phyloP scores from a whole-genome alignment of 2,113 vertebrate species.

The Bostrychus sinensis region DNA sequence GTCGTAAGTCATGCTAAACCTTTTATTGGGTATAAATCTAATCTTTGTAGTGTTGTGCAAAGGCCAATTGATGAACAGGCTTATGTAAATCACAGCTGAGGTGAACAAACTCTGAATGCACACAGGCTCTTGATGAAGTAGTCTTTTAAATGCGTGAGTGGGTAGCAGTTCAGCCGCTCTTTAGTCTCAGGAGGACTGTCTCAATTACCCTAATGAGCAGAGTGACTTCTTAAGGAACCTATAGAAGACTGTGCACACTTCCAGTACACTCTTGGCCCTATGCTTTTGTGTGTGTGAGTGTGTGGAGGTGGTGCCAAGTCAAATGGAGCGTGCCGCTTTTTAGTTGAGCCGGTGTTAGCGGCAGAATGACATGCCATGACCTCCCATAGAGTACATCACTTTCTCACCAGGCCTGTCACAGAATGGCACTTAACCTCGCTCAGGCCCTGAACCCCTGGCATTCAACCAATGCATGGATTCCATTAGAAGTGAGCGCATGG shows the following conservation, averaged over 20 bases:
- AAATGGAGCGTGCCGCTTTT: constrained; percentile 68
- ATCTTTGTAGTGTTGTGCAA: too few species aligned
- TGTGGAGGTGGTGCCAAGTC: constrained; percentile 60
- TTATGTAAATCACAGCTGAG: neutral
- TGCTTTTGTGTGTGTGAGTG: constrained; percentile 1
- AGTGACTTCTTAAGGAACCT: constrained; percentile 56
- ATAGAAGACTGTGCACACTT: constrained; percentile 46
- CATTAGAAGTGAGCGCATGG: too few species aligned
- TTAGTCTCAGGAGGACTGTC: constrained; percentile 72
- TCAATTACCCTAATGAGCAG: constrained; percentile 79
- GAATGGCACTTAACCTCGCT: constrained; percentile 63
- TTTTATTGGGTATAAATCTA: too few species aligned
- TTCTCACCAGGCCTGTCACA: constrained; percentile 63
- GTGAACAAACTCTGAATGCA: constrained; percentile 37
- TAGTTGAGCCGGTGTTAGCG: constrained; percentile 69
- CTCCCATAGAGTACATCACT: constrained; percentile 62
- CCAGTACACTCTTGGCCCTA: constrained; percentile 14
- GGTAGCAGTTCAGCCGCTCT: constrained; percentile 69
- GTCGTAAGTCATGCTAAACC: too few species aligned
- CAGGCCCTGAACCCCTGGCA: constrained; percentile 62
- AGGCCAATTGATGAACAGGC: too few species aligned
- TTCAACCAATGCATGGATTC: constrained; percentile 58
- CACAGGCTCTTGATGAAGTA: constrained; percentile 67
- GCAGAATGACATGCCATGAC: constrained; percentile 58
- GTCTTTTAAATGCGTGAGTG: constrained; percentile 67